Conservation (phyloP, 2,113 vertebrate species). For the Tychaedon coryphoeus region DNA sequence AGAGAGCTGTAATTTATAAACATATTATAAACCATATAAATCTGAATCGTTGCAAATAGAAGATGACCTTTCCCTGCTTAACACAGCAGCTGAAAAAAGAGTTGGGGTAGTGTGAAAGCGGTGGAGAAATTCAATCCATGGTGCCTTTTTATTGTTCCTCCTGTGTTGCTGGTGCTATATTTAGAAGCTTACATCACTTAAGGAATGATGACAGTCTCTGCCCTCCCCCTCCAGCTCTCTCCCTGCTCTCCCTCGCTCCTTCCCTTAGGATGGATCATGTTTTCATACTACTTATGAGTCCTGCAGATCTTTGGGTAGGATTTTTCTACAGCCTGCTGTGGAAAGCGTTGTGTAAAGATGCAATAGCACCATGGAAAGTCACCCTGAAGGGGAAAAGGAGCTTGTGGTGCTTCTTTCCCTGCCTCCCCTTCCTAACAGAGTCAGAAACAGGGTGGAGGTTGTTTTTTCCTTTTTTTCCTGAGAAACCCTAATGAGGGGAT, state of each 20-base stretch:
- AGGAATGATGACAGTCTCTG: constrained; percentile 79
- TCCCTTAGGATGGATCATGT: constrained; percentile 72
- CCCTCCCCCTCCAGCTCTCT: constrained; percentile 61
- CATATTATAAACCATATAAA: background rate
- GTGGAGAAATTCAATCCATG: constrained; percentile 51
- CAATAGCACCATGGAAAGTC: background rate
- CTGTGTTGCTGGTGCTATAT: constrained; percentile 83
- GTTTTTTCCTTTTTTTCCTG: background rate
- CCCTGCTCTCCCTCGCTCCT: background rate
- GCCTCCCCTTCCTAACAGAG: background rate
- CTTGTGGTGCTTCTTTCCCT: background rate
- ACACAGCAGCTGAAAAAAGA: constrained; percentile 16
- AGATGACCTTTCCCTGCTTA: constrained; percentile 55
- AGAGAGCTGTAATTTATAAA: background rate
- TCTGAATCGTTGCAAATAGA: background rate
- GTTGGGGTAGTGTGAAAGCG: background rate
- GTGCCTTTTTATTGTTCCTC: constrained; percentile 79
- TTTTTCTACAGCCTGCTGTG: constrained; percentile 5
- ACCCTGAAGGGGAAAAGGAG: background rate
- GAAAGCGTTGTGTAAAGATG: background rate
- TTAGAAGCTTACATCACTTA: constrained; percentile 93
- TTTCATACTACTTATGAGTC: constrained; percentile 72
- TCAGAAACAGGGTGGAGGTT: constrained; percentile 22
- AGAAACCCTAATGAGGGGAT: background rate
- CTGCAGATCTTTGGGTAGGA: constrained; percentile 49